Percentiles rank a stretch among this genome's conserved stretches.
These are phyloP conservation scores for Scolopax rusticola DNA, from an alignment of 2,797 vertebrate species.

Conservation along the genomic window DNA sequence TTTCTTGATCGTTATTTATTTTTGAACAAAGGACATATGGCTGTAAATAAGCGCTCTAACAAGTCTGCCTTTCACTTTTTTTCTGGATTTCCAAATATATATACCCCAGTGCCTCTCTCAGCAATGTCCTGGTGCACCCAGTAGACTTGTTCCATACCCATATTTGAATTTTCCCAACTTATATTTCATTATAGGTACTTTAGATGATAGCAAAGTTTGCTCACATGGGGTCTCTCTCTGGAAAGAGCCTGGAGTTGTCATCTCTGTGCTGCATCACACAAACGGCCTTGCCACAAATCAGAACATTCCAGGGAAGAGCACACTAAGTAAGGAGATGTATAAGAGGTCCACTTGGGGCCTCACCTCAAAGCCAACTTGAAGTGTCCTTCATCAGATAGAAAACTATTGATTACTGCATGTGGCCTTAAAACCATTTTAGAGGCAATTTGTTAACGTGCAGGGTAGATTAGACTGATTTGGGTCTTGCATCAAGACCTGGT, in stretches of 20 bases:
- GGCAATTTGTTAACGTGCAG: neutral
- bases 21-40: conserved; percentile 4
- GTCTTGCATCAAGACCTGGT: neutral
- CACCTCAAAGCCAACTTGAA: neutral
- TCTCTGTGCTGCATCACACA: neutral
- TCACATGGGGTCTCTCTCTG: neutral
- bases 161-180: neutral
- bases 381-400: neutral
- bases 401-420: neutral
- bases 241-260: neutral
- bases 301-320: neutral
- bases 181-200: neutral
- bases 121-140: neutral
- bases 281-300: neutral
- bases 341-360: neutral
- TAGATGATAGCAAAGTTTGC: neutral
- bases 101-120: neutral
- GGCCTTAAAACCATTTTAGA: neutral
- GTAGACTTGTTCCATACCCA: neutral
- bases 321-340: neutral
- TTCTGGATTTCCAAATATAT: neutral
- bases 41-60: neutral
- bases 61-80: neutral
- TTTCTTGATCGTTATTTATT: neutral
- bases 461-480: neutral